These are phyloP conservation scores for Sebastes hubbsi DNA, from an alignment of 2,797 vertebrate species.

Conservation along the genomic window DNA sequence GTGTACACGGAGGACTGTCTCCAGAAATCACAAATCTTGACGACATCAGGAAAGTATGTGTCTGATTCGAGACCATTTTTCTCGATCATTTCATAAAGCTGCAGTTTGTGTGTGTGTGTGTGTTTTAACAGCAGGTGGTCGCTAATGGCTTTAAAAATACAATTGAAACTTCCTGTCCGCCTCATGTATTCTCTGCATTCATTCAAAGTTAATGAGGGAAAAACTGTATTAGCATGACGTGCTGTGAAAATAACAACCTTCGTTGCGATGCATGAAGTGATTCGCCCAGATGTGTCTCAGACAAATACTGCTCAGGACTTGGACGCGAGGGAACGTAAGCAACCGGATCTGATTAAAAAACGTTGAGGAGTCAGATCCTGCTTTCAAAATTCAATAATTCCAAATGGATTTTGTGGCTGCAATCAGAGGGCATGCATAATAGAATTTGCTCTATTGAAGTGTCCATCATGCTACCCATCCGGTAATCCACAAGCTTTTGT, in stretches of 20 bases:
- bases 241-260: constrained; percentile 26
- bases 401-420: constrained; percentile 73
- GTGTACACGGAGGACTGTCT: constrained; percentile 97
- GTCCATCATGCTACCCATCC: constrained; percentile 56
- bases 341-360: constrained; percentile 57
- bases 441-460: constrained; percentile 63
- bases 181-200: constrained; percentile 20
- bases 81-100: constrained; percentile 28
- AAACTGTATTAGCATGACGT: background rate
- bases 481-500: constrained; percentile 59
- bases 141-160: constrained; percentile 22
- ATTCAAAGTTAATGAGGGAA: constrained; percentile 24
- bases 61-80: constrained; percentile 40
- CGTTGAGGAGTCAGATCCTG: constrained; percentile 52
- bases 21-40: constrained; percentile 99
- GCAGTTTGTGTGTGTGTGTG: constrained; percentile 13
- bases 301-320: constrained; percentile 16
- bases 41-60: constrained; percentile 99
- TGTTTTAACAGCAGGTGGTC: constrained; percentile 20
- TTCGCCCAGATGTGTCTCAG: constrained; percentile 20
- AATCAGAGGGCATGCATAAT: constrained; percentile 67
- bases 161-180: constrained; percentile 3
- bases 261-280: constrained; percentile 14
- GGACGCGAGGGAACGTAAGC: constrained; percentile 2
- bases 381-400: constrained; percentile 74